A percentile compares a stretch with the other conserved stretches of the same genome.
These are phyloP conservation scores for Epinotia brunnichana DNA, from an alignment of 2,888 invertebrate genomes.

Conservation along the genomic window DNA sequence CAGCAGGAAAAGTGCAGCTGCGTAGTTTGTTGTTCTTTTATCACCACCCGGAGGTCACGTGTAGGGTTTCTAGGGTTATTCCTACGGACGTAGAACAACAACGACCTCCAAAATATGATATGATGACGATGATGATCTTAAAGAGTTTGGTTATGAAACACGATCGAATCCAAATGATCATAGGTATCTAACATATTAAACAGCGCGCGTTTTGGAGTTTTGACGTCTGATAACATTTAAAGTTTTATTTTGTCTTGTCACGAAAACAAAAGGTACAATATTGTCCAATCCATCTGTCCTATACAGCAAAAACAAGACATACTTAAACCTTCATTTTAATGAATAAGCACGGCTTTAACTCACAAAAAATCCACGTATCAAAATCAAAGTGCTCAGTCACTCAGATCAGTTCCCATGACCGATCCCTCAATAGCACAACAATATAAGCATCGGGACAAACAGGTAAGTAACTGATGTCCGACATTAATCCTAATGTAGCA, in stretches of 20 bases:
- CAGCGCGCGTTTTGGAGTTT: no score
- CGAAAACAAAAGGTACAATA: background rate
- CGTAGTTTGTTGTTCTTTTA: no score
- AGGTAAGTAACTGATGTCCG: constrained; percentile 76
- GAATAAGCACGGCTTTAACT: constrained; percentile 27
- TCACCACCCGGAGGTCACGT: no score
- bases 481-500: constrained; percentile 83
- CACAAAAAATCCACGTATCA: constrained; percentile 34
- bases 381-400: constrained; percentile 40
- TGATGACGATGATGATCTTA: no score
- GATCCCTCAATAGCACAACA: constrained; percentile 62
- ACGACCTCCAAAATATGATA: no score
- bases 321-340: constrained; percentile 16
- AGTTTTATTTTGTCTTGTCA: background rate
- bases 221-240: background rate
- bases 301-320: background rate
- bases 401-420: constrained; percentile 58
- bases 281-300: background rate
- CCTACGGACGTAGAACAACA: no score
- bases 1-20: no score
- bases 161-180: background rate
- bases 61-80: no score
- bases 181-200: background rate
- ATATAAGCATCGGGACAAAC: constrained; percentile 56
- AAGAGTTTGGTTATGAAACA: background rate